A percentile compares a stretch with the other conserved stretches of the same genome.
Conservation (phyloP, 2,113 vertebrate genomes). For the Clarias gariepinus region DNA sequence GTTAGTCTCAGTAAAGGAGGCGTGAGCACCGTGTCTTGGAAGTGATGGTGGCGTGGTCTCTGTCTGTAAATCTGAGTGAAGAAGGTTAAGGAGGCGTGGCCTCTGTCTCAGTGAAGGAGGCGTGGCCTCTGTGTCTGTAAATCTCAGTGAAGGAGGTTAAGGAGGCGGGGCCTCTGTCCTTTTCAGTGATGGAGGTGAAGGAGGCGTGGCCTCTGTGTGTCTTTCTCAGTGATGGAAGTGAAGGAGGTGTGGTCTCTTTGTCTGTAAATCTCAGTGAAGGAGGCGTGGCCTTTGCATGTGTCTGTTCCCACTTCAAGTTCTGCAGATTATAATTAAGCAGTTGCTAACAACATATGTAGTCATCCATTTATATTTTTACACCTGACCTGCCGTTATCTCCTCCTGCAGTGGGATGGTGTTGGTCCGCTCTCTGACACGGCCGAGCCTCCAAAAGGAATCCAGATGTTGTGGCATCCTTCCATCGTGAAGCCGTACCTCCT, state of each 20-base stretch:
- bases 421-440: conserved; percentile 94
- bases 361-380: too few relatives aligned
- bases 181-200: neutral
- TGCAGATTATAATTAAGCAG: too few relatives aligned
- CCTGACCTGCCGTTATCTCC: neutral
- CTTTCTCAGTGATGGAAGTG: neutral
- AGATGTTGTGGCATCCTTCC: conserved; percentile 99
- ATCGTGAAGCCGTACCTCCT: conserved; percentile 99
- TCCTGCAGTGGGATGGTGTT: conserved; percentile 92
- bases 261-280: neutral
- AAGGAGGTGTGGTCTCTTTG: neutral
- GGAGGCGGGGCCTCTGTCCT: neutral
- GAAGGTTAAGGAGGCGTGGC: too few relatives aligned
- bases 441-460: conserved; percentile 96
- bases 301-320: neutral
- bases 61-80: neutral
- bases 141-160: neutral
- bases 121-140: neutral
- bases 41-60: too few relatives aligned
- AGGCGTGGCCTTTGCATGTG: neutral
- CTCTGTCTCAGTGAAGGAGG: neutral
- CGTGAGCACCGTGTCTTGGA: neutral
- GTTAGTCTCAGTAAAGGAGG: neutral
- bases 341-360: too few relatives aligned
- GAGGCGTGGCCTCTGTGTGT: neutral